Conservation (phyloP, 2,113 vertebrate species). For the Stegostoma tigrinum region DNA sequence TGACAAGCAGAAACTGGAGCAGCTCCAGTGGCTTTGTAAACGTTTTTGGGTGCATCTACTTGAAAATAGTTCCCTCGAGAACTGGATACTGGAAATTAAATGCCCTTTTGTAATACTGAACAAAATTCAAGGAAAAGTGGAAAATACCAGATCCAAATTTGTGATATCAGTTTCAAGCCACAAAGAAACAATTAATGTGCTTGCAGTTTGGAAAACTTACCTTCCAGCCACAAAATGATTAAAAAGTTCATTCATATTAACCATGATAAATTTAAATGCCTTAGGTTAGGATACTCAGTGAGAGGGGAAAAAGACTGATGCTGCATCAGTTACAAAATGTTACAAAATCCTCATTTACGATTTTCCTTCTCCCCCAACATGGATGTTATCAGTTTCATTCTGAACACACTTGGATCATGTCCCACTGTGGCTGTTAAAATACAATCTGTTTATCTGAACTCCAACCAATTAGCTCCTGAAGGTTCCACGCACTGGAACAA, state of each 20-base stretch:
- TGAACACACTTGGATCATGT: conserved; percentile 6
- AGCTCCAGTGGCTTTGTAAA: background rate
- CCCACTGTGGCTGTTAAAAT: conserved; percentile 10
- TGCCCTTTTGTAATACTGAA: background rate
- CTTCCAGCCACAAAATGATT: background rate
- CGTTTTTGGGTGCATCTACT: background rate
- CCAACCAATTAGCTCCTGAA: conserved; percentile 13
- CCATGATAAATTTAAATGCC: background rate
- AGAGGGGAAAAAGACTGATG: background rate
- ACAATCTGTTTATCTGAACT: conserved; percentile 33
- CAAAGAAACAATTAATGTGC: background rate
- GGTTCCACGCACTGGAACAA: background rate
- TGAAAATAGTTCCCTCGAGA: background rate
- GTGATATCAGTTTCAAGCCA: background rate
- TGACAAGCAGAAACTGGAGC: background rate
- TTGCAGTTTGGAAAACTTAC: background rate
- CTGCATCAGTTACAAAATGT: background rate
- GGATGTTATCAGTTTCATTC: background rate
- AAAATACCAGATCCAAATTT: background rate
- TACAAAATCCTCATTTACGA: background rate
- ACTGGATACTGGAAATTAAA: background rate
- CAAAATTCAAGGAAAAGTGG: background rate
- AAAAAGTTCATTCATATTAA: background rate
- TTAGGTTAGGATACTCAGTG: background rate
- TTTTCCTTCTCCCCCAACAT: conserved; percentile 12